phyloP scores from a whole-genome alignment of 2,797 vertebrate species.

The Pipistrellus pygmaeus region DNA sequence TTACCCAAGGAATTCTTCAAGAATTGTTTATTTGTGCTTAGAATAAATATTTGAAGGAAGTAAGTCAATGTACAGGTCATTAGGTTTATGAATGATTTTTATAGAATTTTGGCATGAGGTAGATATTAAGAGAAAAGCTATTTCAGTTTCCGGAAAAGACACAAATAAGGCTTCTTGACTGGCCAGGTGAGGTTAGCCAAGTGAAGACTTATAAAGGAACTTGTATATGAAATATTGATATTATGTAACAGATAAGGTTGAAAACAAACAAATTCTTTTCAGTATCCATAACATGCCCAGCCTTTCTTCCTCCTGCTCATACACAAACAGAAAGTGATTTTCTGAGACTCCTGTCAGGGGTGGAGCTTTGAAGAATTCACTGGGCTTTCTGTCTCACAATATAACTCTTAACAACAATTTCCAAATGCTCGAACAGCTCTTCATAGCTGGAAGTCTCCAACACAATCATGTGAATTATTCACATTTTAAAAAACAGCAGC shows the following conservation, averaged over 20 bases:
- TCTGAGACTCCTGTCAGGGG: constrained; percentile 43
- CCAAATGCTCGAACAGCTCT: not conserved
- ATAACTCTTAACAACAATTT: not conserved
- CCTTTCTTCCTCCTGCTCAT: not conserved
- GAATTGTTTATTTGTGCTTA: constrained; percentile 1
- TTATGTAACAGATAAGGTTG: not conserved
- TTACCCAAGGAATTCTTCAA: constrained; percentile 46
- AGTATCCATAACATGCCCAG: not conserved
- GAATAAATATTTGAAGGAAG: constrained; percentile 43
- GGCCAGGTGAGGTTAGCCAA: not conserved
- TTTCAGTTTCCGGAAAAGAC: constrained; percentile 58
- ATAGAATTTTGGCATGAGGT: not conserved
- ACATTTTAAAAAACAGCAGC: constrained; percentile 32
- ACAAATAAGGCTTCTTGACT: constrained; percentile 1
- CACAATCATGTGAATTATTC: constrained; percentile 68
- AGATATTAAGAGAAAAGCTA: not conserved
- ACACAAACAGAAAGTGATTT: not conserved
- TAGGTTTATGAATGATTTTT: constrained; percentile 46
- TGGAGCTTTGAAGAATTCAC: constrained; percentile 9
- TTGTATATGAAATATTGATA: not conserved
- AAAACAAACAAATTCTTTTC: not conserved
- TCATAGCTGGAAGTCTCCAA: constrained; percentile 44
- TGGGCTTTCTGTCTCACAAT: constrained; percentile 11
- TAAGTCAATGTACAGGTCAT: constrained; percentile 37
- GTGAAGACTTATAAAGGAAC: constrained; percentile 28